These are phyloP conservation scores for Tragelaphus imberbis DNA, from an alignment of 2,113 vertebrate species.

Conservation along the genomic window DNA sequence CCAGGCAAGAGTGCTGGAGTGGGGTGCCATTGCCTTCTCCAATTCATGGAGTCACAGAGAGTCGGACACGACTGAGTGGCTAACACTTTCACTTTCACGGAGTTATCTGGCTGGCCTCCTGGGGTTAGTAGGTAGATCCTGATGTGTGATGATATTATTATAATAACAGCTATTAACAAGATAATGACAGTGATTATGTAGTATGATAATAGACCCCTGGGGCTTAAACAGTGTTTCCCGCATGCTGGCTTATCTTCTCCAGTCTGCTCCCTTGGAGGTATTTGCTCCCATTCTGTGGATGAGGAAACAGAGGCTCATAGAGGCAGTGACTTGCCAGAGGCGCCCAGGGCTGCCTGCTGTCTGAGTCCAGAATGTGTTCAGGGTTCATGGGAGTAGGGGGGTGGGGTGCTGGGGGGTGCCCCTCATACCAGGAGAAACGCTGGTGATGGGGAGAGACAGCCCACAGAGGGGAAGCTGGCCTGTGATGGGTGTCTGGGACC, in stretches of 20 bases:
- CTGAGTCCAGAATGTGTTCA: neutral
- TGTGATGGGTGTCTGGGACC: neutral
- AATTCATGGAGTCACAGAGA: neutral
- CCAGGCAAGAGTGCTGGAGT: too few species aligned
- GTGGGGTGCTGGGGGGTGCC: neutral
- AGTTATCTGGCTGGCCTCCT: neutral
- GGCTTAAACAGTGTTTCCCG: neutral
- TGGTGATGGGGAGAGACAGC: neutral
- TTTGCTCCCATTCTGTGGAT: neutral
- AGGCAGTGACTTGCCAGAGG: neutral
- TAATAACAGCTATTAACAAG: constrained; percentile 25
- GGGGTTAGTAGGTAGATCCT: neutral
- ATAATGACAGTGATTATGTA: neutral
- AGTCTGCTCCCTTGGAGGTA: neutral
- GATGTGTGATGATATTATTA: neutral
- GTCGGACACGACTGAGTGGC: neutral
- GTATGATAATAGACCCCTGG: neutral
- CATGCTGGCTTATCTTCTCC: neutral
- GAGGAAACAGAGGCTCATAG: neutral
- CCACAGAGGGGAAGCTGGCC: neutral
- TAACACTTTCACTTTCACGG: neutral
- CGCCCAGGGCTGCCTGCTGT: neutral
- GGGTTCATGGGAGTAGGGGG: neutral
- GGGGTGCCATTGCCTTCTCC: neutral
- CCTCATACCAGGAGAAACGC: rapidly evolving